Base-by-base conservation (phyloP, 2,797 vertebrate genomes). In the Sternarchorhynchus goeldii region DNA sequence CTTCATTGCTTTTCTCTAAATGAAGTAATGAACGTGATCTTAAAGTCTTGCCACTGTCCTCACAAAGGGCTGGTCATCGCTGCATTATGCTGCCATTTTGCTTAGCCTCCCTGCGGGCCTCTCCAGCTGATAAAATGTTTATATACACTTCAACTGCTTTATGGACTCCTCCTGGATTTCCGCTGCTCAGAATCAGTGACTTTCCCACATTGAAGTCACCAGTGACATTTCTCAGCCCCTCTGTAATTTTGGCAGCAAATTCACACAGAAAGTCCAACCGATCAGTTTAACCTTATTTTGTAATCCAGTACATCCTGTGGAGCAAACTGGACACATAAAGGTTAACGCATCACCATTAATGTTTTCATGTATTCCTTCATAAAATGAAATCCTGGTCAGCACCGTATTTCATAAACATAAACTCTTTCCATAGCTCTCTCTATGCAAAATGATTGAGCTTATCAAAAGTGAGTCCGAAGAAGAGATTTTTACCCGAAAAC, bases 81-180 rank as follows among this genome's bases (percentile, higher is more conserved):
- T 84, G 85, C 83, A 79, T 83, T 83, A 83, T 76, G 89, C 90
- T 91, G 86, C 90, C 83, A 87, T 88, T 89, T 88, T 86, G 81
- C 87, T 92, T 91, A 91, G 91, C 92, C 90, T 91, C 90, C 89
- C 88, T 77, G 86, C 84, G 85, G 88, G 88, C 90, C 91, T 89
- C 88, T 90, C 86, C 84, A 89, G 88, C 90, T 90, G 92, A 89
- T 93, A 93, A 93, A 93, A 91, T 87, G 88, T 92, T 93, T 93
- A 92, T 92, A 90, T 92, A 91, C 91, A 91, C 90, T 91, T 92
- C 91, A 92, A 92, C 89, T 89, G 84, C 90, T 93, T 93, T 93
- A 93, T 92, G 88, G 90, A 94, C 91, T 93, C 87, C 88, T 86
- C 57, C 82, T 86, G 86, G 90, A 82, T 87, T 88, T 91, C 85